Base-by-base conservation (phyloP, 2,113 vertebrate genomes). In the Ceyx margarethae region DNA sequence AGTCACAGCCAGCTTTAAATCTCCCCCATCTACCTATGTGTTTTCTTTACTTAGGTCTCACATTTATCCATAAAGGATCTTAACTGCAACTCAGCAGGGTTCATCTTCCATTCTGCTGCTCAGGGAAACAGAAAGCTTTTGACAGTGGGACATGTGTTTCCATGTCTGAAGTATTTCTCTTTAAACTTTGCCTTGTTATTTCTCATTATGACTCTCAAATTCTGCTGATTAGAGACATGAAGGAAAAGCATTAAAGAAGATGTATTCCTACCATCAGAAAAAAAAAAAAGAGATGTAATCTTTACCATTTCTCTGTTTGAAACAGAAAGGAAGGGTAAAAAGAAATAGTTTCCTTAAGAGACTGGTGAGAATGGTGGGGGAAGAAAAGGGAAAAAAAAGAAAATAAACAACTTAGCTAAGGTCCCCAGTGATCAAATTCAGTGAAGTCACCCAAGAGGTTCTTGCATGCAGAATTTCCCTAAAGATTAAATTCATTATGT, bases 171-270 rank as follows among this genome's bases (percentile, higher is more conserved):
- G 14, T 9, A 40, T 48, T 79, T 72, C 42, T 84, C 68, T 94
- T 89, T 75, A 82, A 85, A 65, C 20, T 68, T 90, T 74, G 62
- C 61, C 73, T 79, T 71, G 33, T 19, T 92, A 3, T 83, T 89
- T 95, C 83, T 90, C 80, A 92, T 77, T 77, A 85, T 74, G 48
- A 74, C 58, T 77, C 51, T 89, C 77, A 81, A 76, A 91, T 90
- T 94, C 84, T 89, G 65, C 75, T 96, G 73, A 95, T 95, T 85
- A 95, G 57, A 93, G 73, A 95, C 66, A 93, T 31, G 65, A 79
- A 77, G 80, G 67, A 95, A 53, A 81, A 90, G 25, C 23, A 60
- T 80, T 97, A 92, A 96, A 93, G 77, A 74, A 89, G 35, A 95
- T 58, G 29, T 95, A 45, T 64, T 94, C 89, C 29, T 88, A 89